Conservation (phyloP, 2,113 vertebrate species). For the Megaleporinus macrocephalus region DNA sequence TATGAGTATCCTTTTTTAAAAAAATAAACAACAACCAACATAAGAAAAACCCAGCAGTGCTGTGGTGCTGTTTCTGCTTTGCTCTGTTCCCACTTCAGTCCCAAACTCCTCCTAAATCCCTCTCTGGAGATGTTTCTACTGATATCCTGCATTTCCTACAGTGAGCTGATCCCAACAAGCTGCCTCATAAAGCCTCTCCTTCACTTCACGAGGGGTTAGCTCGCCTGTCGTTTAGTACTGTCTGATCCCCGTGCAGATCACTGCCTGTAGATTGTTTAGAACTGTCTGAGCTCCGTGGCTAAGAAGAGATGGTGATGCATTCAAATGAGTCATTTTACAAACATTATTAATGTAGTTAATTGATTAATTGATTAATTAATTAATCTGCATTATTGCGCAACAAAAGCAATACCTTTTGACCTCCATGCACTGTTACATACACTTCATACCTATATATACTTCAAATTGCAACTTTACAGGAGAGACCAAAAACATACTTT, state of each 20-base stretch:
- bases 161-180: constrained; percentile 78
- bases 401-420: too few relatives aligned
- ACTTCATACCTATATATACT: too few relatives aligned
- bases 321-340: not conserved
- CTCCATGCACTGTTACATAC: too few relatives aligned
- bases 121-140: not conserved
- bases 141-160: constrained; percentile 81
- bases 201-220: constrained; percentile 60
- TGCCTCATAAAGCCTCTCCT: constrained; percentile 69
- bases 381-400: too few relatives aligned
- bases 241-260: constrained; percentile 63
- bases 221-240: constrained; percentile 51
- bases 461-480: too few relatives aligned
- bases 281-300: constrained; percentile 26
- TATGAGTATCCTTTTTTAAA: too few relatives aligned
- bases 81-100: constrained; percentile 41
- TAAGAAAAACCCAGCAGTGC: not conserved
- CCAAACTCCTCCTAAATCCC: constrained; percentile 36
- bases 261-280: constrained; percentile 31
- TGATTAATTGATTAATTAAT: too few relatives aligned
- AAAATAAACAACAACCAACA: not conserved
- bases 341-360: too few relatives aligned
- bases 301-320: constrained; percentile 6
- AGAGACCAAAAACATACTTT: too few relatives aligned
- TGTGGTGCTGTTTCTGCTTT: not conserved